These are phyloP conservation scores for Chelonoidis abingdonii DNA, from an alignment of 2,113 vertebrate genomes.

Conservation along the genomic window DNA sequence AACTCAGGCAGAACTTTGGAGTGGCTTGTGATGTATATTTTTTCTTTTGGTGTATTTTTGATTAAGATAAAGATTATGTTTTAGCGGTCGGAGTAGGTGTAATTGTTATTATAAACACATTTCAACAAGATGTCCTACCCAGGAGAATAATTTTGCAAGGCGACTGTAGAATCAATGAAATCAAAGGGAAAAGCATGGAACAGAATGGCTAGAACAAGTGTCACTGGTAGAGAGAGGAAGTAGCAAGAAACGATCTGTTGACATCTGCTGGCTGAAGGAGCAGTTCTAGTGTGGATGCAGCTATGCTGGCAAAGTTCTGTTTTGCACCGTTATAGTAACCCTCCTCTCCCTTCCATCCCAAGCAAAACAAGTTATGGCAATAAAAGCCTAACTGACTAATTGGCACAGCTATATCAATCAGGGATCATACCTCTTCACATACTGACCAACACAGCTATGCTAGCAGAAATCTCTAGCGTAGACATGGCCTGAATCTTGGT, in stretches of 20 bases:
- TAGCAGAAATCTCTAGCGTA: neutral
- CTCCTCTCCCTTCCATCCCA: neutral
- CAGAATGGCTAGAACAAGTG: neutral
- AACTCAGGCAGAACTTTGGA: conserved; percentile 90
- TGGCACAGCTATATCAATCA: neutral
- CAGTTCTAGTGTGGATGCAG: neutral
- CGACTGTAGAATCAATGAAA: conserved; percentile 44
- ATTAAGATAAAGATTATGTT: conserved; percentile 81
- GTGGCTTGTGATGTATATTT: conserved; percentile 74
- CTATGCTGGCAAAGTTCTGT: neutral
- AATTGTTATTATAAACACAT: conserved; percentile 75
- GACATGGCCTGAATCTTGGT: neutral
- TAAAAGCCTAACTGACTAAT: neutral
- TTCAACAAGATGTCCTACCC: conserved; percentile 59
- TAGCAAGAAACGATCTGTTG: conserved; percentile 17
- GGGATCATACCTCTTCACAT: neutral
- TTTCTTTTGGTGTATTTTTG: conserved; percentile 71
- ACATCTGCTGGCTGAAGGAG: neutral
- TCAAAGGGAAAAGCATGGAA: conserved; percentile 54
- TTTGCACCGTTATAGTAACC: neutral
- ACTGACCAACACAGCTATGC: neutral
- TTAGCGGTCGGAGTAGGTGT: conserved; percentile 65
- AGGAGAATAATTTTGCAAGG: conserved; percentile 55
- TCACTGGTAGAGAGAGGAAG: conserved; percentile 27
- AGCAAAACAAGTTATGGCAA: neutral